These are phyloP conservation scores for Nibea coibor DNA, from an alignment of 2,113 vertebrate genomes.

Conservation along the genomic window DNA sequence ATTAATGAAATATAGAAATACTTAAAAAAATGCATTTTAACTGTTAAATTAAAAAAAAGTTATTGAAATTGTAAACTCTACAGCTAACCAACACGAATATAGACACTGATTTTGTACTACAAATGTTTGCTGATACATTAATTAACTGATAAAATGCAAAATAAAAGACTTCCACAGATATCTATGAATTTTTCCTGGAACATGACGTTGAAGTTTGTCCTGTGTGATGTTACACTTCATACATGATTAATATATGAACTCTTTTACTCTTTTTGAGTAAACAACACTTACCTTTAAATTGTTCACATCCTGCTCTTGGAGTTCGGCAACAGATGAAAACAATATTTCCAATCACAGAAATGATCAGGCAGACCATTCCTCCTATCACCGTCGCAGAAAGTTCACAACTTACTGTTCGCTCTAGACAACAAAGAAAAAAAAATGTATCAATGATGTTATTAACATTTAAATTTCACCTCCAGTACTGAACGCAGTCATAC, in stretches of 20 bases:
- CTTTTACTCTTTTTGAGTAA: neutral
- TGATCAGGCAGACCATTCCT: neutral
- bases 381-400: neutral
- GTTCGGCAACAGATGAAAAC: neutral
- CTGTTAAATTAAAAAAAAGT: no score
- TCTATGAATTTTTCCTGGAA: neutral
- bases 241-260: neutral
- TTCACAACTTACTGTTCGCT: neutral
- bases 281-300: neutral
- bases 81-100: neutral
- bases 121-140: neutral
- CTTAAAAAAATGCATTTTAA: no score
- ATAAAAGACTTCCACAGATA: neutral
- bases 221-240: neutral
- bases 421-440: neutral
- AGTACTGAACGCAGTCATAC: neutral
- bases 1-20: no score
- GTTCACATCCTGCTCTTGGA: neutral
- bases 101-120: neutral
- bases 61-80: no score
- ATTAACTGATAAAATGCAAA: neutral
- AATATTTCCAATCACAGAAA: conserved; percentile 8
- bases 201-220: neutral
- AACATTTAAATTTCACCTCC: neutral
- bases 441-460: neutral